Conservation (phyloP, 2,797 vertebrate genomes). For the Zenarchopterus dispar region DNA sequence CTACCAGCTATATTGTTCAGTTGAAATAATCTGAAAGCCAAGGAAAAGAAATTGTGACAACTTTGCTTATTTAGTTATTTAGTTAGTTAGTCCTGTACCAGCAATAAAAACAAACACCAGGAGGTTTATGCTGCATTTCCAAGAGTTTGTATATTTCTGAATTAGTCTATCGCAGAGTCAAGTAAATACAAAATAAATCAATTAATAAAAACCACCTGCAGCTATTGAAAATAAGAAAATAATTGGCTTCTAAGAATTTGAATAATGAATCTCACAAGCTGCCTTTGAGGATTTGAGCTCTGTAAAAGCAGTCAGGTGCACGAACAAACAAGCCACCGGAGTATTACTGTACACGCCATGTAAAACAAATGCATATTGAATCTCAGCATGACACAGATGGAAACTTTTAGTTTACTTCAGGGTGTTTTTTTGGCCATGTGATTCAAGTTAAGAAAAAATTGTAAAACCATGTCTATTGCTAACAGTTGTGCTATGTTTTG, state of each 20-base stretch:
- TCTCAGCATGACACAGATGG: slow-evolving; percentile 51
- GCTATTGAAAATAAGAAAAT: slow-evolving; percentile 56
- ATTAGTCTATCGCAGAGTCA: slow-evolving; percentile 28
- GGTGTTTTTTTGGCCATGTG: slow-evolving; percentile 23
- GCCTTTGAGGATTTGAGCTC: slow-evolving; percentile 43
- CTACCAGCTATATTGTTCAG: no score
- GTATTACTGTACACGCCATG: slow-evolving; percentile 31
- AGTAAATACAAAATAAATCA: not conserved
- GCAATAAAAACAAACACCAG: slow-evolving; percentile 20
- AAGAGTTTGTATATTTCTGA: slow-evolving; percentile 26
- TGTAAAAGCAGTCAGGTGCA: slow-evolving; percentile 49
- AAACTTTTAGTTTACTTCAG: slow-evolving; percentile 56
- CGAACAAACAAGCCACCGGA: slow-evolving; percentile 37
- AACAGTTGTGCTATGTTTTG: slow-evolving; percentile 17
- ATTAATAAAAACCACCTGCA: slow-evolving; percentile 26
- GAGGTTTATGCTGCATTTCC: slow-evolving; percentile 1
- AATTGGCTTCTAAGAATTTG: slow-evolving; percentile 51
- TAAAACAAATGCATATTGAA: slow-evolving; percentile 46
- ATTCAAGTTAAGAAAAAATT: slow-evolving; percentile 17
- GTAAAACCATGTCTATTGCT: not conserved
- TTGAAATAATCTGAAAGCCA: no score
- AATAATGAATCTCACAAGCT: slow-evolving; percentile 60
- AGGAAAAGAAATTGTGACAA: slow-evolving; percentile 14
- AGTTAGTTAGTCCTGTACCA: slow-evolving; percentile 37
- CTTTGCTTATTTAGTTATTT: slow-evolving; percentile 22